Base-by-base conservation (phyloP, 1,140 invertebrate species). In the Diorhabda elongata region DNA sequence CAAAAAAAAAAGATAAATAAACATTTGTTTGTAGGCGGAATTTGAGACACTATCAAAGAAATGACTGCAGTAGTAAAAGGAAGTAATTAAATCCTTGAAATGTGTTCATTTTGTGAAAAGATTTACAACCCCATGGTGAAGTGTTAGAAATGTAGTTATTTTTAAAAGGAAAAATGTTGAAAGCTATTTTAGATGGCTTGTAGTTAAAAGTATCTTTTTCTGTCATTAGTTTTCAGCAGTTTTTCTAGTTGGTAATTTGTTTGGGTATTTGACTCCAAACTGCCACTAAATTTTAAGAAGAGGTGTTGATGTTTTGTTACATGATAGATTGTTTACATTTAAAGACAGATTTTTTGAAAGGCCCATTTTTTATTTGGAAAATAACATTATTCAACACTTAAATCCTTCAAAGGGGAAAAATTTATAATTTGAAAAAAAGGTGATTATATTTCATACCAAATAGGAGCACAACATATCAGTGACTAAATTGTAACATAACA, bases 41-140 rank as follows among this genome's bases (percentile, higher is more conserved):
- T 52, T n/a, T 52, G 47, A 52, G n/a, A 52, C 47, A n/a, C 6
- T 52, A 52, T 52, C 47, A 52, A 52, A 52, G 47, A 52, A 52
- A 52, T n/a, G 47, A 52, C 47, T 52, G 47, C 47, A 3, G 47
- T 52, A n/a, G 47, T 52, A 52, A 52, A 52, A 52, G 47, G 47
- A 52, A 52, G 47, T 52, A 52, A 52, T 52, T 4, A 52, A 52
- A 52, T 8, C 6, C 6, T 52, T 52, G 47, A 52, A 52, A 52
- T 52, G 47, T 52, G 47, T 52, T 52, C 47, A 52, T 52, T 52
- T 52, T n/a, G 47, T 52, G 47, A 52, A 52, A n/a, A 52, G 47
- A 52, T 52, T 52, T 52, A 52, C 47, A 52, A 52, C 47, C 47
- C 47, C 47, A 6, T 52, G 47, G 47, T n/a, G 47, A 26, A 26